These are phyloP conservation scores for Chlamydotis undulata DNA, from an alignment of 2,113 vertebrate genomes.

Conservation along the genomic window DNA sequence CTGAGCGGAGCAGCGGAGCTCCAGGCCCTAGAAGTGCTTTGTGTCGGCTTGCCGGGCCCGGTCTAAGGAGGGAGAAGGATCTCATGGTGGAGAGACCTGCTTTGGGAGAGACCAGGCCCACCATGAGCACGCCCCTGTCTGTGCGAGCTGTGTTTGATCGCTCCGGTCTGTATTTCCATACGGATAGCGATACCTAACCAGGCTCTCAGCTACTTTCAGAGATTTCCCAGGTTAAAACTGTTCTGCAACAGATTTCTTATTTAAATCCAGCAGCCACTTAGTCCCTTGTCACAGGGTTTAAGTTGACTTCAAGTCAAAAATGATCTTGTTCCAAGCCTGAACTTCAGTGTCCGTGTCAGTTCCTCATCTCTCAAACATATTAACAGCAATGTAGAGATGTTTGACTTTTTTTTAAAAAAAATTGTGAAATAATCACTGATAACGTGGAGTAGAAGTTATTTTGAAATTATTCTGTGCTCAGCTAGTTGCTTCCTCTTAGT, in stretches of 20 bases:
- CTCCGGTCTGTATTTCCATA: not conserved
- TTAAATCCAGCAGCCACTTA: not conserved
- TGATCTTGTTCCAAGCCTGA: not conserved
- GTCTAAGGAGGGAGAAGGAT: not conserved
- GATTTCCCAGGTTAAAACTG: not conserved
- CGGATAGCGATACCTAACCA: not conserved
- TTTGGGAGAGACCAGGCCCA: not conserved
- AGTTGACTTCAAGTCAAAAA: not conserved
- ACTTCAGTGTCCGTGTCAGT: not conserved
- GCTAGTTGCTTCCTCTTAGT: not conserved
- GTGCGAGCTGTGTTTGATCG: not conserved
- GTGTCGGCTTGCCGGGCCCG: rapidly evolving
- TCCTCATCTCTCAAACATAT: not conserved
- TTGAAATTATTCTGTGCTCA: not conserved
- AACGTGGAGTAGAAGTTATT: not conserved
- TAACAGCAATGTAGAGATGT: not conserved
- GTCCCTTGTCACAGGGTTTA: not conserved
- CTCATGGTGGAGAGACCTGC: not conserved
- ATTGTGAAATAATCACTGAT: not conserved
- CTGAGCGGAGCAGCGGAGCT: not conserved
- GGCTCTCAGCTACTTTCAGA: not conserved
- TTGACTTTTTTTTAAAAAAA: not conserved
- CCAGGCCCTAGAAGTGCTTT: not conserved
- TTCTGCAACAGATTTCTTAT: not conserved
- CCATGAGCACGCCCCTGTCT: rapidly evolving